Conservation (phyloP, 2,797 vertebrate species). For the Myioborus miniatus region DNA sequence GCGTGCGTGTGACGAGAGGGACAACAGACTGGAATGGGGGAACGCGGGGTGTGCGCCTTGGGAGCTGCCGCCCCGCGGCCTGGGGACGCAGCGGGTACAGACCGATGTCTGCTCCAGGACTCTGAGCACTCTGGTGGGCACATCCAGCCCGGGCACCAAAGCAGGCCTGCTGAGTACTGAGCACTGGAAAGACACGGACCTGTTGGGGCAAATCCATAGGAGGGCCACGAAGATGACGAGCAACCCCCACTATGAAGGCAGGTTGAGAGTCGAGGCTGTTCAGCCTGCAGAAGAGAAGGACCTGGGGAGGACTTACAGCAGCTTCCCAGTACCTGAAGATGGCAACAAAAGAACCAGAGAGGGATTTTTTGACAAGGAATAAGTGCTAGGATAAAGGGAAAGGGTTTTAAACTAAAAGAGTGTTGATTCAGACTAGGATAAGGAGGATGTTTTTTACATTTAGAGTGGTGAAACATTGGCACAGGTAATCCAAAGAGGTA, state of each 20-base stretch:
- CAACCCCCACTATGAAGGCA: accelerated
- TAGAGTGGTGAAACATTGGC: not conserved
- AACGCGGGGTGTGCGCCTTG: accelerated
- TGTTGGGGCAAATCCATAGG: not conserved
- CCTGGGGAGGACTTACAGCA: not conserved
- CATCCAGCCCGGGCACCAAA: too few relatives aligned
- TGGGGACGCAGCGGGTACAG: not conserved
- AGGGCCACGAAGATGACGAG: not conserved
- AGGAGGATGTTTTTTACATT: not conserved
- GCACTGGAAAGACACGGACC: too few relatives aligned
- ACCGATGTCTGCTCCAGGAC: not conserved
- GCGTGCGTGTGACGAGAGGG: accelerated
- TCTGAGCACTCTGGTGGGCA: accelerated
- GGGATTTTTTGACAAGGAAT: not conserved
- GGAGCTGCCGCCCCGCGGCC: accelerated
- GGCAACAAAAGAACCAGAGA: not conserved
- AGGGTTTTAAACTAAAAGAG: not conserved
- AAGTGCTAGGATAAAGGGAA: not conserved
- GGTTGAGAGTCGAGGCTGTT: not conserved
- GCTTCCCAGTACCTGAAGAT: not conserved
- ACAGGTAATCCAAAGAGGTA: not conserved
- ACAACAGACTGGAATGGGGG: accelerated
- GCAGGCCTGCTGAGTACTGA: not conserved
- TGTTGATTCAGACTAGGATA: not conserved
- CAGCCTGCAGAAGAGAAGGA: not conserved